These are phyloP conservation scores for Tachina lurida DNA, from an alignment of 2,888 invertebrate species.

Conservation along the genomic window DNA sequence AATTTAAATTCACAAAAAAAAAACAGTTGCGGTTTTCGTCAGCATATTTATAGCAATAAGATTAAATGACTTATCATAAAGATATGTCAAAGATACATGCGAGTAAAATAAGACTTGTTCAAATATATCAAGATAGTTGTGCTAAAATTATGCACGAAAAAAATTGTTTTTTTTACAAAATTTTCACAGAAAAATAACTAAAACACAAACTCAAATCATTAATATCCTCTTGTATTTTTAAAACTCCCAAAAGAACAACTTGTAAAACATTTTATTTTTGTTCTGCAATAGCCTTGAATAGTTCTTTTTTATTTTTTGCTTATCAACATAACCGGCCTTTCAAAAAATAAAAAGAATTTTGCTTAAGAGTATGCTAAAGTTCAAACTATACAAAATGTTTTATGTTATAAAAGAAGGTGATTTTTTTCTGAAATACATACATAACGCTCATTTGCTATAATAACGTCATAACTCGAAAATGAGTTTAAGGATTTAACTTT, in stretches of 20 bases:
- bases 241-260: slow-evolving; percentile 10
- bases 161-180: background rate
- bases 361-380: slow-evolving; percentile 54
- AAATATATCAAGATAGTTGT: background rate
- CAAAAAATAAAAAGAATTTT: slow-evolving; percentile 15
- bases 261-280: slow-evolving; percentile 39
- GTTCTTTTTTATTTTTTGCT: slow-evolving; percentile 6
- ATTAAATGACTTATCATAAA: too few relatives aligned
- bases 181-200: background rate
- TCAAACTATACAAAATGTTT: slow-evolving; percentile 36
- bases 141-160: background rate
- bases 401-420: background rate
- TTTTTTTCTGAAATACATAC: background rate
- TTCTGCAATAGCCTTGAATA: slow-evolving; percentile 41
- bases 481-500: too few relatives aligned
- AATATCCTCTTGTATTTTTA: slow-evolving; percentile 22
- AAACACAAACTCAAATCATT: slow-evolving; percentile 15
- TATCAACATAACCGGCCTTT: slow-evolving; percentile 31
- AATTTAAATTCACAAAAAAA: too few relatives aligned
- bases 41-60: too few relatives aligned
- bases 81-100: background rate
- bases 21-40: too few relatives aligned
- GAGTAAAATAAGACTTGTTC: background rate
- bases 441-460: too few relatives aligned
- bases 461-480: too few relatives aligned